Conservation (phyloP, 1,140 invertebrate genomes). For the Holcopasites calliopsidis region DNA sequence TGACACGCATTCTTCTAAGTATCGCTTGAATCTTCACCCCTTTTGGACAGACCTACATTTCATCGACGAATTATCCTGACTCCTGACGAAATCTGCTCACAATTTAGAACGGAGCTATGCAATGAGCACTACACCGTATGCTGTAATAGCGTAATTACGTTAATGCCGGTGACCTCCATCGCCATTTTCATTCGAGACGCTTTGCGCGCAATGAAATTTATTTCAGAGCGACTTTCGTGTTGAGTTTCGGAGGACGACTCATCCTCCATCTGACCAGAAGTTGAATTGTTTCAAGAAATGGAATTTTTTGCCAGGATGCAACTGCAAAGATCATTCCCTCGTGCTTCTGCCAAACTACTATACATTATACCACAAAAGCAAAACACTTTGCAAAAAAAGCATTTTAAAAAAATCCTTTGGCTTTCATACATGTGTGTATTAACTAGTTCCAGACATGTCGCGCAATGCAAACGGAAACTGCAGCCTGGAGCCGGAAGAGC, state of each 20-base stretch:
- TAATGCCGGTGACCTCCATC: constrained; percentile 33
- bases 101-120: neutral
- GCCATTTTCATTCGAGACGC: constrained; percentile 4
- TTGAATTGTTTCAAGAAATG: neutral
- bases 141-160: constrained; percentile 15
- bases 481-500: constrained; percentile 42
- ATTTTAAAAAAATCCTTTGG: too few relatives aligned
- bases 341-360: too few relatives aligned
- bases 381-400: neutral
- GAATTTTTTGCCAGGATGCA: neutral
- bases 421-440: neutral
- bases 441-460: constrained; percentile 57
- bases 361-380: too few relatives aligned
- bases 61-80: neutral
- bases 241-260: neutral
- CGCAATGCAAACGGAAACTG: constrained; percentile 23
- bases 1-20: too few relatives aligned
- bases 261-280: neutral
- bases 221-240: neutral
- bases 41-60: neutral
- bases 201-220: neutral
- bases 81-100: neutral
- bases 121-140: neutral
- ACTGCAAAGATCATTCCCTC: too few relatives aligned
- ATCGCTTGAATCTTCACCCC: neutral